Percentiles rank a stretch among this genome's conserved stretches.
Evolutionary conservation across 1,140 invertebrate genomes (phyloP).

Genomic region (Drosophila equinoxialis): DNA sequence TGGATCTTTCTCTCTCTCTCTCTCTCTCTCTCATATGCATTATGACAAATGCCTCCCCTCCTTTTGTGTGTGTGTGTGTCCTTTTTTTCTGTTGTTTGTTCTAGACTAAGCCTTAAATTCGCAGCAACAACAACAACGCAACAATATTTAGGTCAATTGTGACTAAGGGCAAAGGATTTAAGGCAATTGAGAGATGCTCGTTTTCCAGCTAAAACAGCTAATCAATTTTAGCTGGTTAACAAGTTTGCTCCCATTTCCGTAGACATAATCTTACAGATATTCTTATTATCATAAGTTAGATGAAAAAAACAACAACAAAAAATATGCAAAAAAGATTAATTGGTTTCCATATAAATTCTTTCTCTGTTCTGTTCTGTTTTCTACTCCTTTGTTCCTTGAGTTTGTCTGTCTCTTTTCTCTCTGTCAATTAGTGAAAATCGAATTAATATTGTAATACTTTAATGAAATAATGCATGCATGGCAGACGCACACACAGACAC

Average conservation of each 20-base stretch:
- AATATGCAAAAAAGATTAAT: too few species aligned
- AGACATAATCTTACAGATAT: too few species aligned
- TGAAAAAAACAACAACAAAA: too few species aligned
- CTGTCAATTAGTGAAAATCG: constrained; percentile 77
- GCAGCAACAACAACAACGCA: constrained; percentile 20
- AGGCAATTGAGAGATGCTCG: not conserved
- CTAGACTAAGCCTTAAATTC: constrained; percentile 21
- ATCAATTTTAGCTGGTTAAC: too few species aligned
- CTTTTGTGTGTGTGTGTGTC: constrained; percentile 8
- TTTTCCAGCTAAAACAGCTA: too few species aligned
- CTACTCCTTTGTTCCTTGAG: not conserved
- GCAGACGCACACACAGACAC: constrained; percentile 17
- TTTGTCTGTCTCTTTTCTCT: constrained; percentile 35
- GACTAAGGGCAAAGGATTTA: constrained; percentile 6
- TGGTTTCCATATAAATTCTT: too few species aligned
- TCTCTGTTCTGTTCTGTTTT: too few species aligned
- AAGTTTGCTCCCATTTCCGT: too few species aligned
- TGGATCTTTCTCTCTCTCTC: too few species aligned
- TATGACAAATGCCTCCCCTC: constrained; percentile 31
- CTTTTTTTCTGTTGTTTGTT: constrained; percentile 14
- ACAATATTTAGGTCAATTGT: not conserved
- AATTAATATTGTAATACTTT: constrained; percentile 81
- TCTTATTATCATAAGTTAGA: too few species aligned
- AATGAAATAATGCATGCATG: constrained; percentile 77
- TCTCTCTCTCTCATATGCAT: constrained; percentile 24